phyloP scores from a whole-genome alignment of 2,797 vertebrate species.

The Sebastes nivosus region DNA sequence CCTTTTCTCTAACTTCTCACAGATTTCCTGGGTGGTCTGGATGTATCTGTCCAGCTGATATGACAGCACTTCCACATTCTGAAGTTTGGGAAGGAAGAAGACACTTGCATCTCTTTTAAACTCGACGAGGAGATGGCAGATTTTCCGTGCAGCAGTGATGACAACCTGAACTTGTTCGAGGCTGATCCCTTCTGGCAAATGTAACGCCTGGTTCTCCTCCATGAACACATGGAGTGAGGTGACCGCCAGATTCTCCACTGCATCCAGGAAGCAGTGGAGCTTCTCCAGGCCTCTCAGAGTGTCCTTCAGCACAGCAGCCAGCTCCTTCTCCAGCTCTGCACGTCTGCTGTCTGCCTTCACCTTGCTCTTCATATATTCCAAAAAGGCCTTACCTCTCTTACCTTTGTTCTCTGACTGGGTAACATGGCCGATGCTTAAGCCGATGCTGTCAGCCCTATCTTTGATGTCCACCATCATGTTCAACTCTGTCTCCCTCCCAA shows the following conservation, averaged over 20 bases:
- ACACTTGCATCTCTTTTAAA: too few species aligned
- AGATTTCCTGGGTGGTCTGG: too few species aligned
- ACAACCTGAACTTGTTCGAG: too few species aligned
- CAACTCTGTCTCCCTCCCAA: slow-evolving; percentile 59
- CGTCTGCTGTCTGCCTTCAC: slow-evolving; percentile 32
- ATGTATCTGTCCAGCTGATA: too few species aligned
- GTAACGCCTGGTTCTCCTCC: slow-evolving; percentile 23
- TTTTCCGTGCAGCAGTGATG: too few species aligned
- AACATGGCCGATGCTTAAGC: slow-evolving; percentile 48
- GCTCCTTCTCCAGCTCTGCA: slow-evolving; percentile 66
- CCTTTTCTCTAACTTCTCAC: too few species aligned
- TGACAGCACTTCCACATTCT: too few species aligned
- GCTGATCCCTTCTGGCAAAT: too few species aligned
- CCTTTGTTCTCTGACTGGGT: slow-evolving; percentile 32
- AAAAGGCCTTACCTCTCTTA: slow-evolving; percentile 49
- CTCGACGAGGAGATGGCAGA: too few species aligned
- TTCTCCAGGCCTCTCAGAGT: too few species aligned
- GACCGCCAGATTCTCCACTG: slow-evolving; percentile 77
- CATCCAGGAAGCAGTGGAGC: too few species aligned
- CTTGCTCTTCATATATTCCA: slow-evolving; percentile 54
- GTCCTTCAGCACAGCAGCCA: slow-evolving; percentile 55
- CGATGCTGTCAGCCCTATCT: slow-evolving; percentile 43
- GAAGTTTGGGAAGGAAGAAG: too few species aligned
- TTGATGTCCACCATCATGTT: slow-evolving; percentile 70
- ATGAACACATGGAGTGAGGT: slow-evolving; percentile 75